Percentiles rank a stretch among this genome's conserved stretches.
These are phyloP conservation scores for Ectropis grisescens DNA, from an alignment of 1,140 invertebrate genomes.

Conservation along the genomic window DNA sequence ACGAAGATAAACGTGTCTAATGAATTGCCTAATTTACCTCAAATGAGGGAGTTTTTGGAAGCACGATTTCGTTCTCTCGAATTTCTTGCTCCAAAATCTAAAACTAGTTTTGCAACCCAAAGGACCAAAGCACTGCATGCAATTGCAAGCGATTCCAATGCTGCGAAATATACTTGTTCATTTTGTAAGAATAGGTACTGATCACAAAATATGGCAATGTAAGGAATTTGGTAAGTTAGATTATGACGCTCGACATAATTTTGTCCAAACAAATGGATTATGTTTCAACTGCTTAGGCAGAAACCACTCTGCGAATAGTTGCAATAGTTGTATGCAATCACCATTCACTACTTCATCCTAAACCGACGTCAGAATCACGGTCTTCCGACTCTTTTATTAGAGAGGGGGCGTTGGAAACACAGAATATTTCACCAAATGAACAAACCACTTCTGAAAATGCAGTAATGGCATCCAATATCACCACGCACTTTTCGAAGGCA, in stretches of 20 bases:
- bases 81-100: not conserved
- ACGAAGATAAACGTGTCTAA: not conserved
- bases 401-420: not conserved
- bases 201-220: constrained; percentile 12
- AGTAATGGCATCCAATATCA: too few relatives aligned
- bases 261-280: constrained; percentile 8
- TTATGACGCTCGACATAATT: constrained; percentile 5
- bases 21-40: not conserved
- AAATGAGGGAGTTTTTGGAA: not conserved
- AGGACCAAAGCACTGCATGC: too few relatives aligned
- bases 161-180: not conserved
- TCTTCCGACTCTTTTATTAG: too few relatives aligned
- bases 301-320: constrained; percentile 8
- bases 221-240: constrained; percentile 9
- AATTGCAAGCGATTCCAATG: too few relatives aligned
- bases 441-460: too few relatives aligned
- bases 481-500: not conserved
- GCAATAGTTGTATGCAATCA: constrained; percentile 6
- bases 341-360: constrained; percentile 11
- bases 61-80: not conserved
- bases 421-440: too few relatives aligned
- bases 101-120: too few relatives aligned
- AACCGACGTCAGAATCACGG: constrained; percentile 1
- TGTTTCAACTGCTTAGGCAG: constrained; percentile 16
- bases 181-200: constrained; percentile 7